phyloP scores from a whole-genome alignment of 1,140 invertebrate species.

The Metopolophium dirhodum region DNA sequence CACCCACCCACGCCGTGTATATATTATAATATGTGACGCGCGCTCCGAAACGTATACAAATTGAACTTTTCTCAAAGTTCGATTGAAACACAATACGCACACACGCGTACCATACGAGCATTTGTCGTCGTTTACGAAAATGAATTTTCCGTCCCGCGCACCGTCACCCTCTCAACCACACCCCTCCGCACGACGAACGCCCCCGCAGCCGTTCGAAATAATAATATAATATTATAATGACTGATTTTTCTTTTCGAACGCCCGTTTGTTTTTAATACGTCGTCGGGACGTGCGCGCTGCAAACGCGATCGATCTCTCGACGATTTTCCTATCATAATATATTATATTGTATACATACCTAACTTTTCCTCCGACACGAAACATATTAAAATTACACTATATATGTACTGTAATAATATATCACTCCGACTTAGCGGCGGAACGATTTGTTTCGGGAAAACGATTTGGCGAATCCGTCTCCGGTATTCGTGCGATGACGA shows the following conservation, averaged over 20 bases:
- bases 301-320: neutral
- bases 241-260: neutral
- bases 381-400: neutral
- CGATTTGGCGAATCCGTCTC: neutral
- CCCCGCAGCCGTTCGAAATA: neutral
- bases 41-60: neutral
- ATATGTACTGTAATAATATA: neutral
- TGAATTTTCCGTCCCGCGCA: neutral
- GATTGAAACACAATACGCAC: constrained; percentile 29
- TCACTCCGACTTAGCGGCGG: neutral
- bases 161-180: no score
- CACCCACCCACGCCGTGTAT: neutral
- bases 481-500: neutral
- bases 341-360: neutral
- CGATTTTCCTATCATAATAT: neutral
- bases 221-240: neutral
- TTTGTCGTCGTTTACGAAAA: constrained; percentile 13
- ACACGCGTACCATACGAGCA: neutral
- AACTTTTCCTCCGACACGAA: neutral
- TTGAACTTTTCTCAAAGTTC: constrained; percentile 44
- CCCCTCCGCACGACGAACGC: no score
- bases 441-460: neutral
- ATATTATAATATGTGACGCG: neutral
- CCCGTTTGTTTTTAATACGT: constrained; percentile 16
- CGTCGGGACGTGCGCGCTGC: neutral